These are phyloP conservation scores for Diacarnus erythraeanus DNA, from an alignment of 37 sponge, comb jelly and placozoan species.

Conservation along the genomic window DNA sequence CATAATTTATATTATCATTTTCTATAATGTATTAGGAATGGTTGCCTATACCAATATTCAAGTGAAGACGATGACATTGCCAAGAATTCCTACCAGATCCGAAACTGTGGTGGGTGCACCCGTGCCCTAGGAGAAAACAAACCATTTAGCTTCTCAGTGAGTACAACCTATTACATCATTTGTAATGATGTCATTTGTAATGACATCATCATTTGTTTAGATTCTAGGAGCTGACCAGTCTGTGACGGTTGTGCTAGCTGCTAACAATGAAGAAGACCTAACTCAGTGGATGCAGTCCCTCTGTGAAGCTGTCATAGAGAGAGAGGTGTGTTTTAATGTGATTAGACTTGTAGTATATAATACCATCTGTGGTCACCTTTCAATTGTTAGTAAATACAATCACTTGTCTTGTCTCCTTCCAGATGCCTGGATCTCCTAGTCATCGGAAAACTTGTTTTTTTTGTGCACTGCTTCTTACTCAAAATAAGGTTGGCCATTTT, in stretches of 20 bases:
- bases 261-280: slow-evolving; percentile 52
- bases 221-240: slow-evolving; percentile 1
- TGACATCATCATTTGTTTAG: not conserved
- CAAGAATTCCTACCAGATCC: slow-evolving; percentile 9
- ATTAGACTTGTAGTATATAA: no score
- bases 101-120: slow-evolving; percentile 42
- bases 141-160: slow-evolving; percentile 45
- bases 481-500: slow-evolving; percentile 18
- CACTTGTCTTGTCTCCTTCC: not conserved
- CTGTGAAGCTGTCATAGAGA: slow-evolving; percentile 35
- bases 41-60: slow-evolving; percentile 35
- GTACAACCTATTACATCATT: not conserved
- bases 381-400: not conserved
- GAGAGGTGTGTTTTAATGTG: slow-evolving; percentile 12
- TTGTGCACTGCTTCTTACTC: slow-evolving; percentile 44
- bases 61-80: slow-evolving; percentile 37
- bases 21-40: no score
- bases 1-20: no score
- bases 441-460: slow-evolving; percentile 15
- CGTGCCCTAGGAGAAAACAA: slow-evolving; percentile 35
- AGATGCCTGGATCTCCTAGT: not conserved
- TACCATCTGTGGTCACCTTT: no score
- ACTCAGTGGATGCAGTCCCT: slow-evolving; percentile 69
- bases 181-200: not conserved
- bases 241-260: slow-evolving; percentile 31